Evolutionary conservation across 2,888 invertebrate species (phyloP).

Genomic region (Calliphora vomitoria): DNA sequence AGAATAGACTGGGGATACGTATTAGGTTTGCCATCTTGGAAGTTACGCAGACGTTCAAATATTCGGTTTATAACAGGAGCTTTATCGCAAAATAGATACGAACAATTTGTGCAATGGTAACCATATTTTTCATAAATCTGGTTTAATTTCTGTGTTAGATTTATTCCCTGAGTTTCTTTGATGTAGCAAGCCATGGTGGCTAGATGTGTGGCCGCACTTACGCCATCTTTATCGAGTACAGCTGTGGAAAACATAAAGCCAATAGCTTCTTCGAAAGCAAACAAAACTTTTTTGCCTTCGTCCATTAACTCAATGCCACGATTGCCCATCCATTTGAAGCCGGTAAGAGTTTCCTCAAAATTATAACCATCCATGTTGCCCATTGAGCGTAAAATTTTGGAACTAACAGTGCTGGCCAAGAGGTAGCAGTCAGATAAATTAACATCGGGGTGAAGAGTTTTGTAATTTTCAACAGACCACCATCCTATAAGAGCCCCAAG

Average conservation of each 20-base stretch:
- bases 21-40: constrained; percentile 81
- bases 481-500: constrained; percentile 96
- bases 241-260: constrained; percentile 97
- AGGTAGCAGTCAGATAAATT: constrained; percentile 89
- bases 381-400: constrained; percentile 95
- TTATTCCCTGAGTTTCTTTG: constrained; percentile 86
- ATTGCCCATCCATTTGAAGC: constrained; percentile 99
- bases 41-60: constrained; percentile 93
- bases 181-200: constrained; percentile 92
- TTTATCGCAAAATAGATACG: constrained; percentile 95
- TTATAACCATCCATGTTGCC: constrained; percentile 91
- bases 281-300: constrained; percentile 91
- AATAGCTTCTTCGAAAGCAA: constrained; percentile 99
- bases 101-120: constrained; percentile 93
- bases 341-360: constrained; percentile 95
- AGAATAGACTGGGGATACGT: constrained; percentile 90
- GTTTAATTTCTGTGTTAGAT: constrained; percentile 88
- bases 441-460: constrained; percentile 84
- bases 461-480: constrained; percentile 92
- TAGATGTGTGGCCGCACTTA: constrained; percentile 93
- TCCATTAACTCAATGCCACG: constrained; percentile 89
- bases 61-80: constrained; percentile 88
- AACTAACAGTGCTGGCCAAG: constrained; percentile 97
- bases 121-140: constrained; percentile 94
- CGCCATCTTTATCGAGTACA: constrained; percentile 98